Evolutionary conservation across 2,888 invertebrate genomes (phyloP).

Genomic region (Agonopterix arenella): DNA sequence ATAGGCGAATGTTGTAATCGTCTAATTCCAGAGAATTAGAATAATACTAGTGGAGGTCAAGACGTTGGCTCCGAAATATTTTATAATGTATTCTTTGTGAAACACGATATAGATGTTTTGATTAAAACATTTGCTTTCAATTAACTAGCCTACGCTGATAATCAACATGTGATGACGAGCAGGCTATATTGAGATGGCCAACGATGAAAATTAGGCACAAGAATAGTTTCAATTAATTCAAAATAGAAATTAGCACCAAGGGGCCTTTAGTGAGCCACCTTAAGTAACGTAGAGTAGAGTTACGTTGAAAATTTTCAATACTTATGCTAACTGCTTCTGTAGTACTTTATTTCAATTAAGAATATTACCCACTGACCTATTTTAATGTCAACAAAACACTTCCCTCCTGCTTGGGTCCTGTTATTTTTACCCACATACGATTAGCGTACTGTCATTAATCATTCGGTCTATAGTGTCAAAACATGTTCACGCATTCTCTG

Average conservation of each 20-base stretch:
- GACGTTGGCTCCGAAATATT: conserved; percentile 20
- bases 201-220: not conserved
- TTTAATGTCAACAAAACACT: conserved; percentile 39
- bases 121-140: conserved; percentile 16
- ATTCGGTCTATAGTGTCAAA: conserved; percentile 59
- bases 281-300: too few relatives aligned
- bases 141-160: conserved; percentile 6
- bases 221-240: too few relatives aligned
- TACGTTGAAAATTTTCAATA: too few relatives aligned
- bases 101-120: conserved; percentile 29
- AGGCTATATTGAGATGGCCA: not conserved
- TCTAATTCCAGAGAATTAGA: conserved; percentile 62
- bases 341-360: too few relatives aligned
- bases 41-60: conserved; percentile 29
- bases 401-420: conserved; percentile 41
- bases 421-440: conserved; percentile 54
- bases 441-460: conserved; percentile 62
- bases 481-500: conserved; percentile 56
- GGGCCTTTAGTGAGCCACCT: too few relatives aligned
- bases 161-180: conserved; percentile 1
- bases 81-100: conserved; percentile 29
- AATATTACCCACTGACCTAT: conserved; percentile 46
- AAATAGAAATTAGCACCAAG: too few relatives aligned
- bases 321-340: too few relatives aligned
- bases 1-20: conserved; percentile 55